Conservation (phyloP, 2,888 invertebrate genomes). For the Teinopalpus imperialis region DNA sequence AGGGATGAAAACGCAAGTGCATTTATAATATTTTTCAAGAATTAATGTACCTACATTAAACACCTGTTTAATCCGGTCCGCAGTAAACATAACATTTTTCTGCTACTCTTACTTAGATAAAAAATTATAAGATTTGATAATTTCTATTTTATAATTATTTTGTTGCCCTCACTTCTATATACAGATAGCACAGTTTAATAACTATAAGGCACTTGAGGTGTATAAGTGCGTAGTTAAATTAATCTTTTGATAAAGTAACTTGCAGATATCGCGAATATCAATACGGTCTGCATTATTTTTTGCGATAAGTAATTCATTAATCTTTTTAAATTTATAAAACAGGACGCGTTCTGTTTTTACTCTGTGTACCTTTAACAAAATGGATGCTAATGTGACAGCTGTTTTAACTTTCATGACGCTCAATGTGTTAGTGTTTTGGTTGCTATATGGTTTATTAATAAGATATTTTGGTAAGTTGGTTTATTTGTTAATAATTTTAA, state of each 20-base stretch:
- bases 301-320: constrained; percentile 36
- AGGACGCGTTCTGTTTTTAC: constrained; percentile 23
- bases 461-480: constrained; percentile 57
- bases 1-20: no score
- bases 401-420: constrained; percentile 51
- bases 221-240: constrained; percentile 9
- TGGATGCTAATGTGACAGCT: constrained; percentile 41
- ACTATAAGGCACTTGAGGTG: constrained; percentile 2
- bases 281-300: constrained; percentile 27
- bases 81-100: no score
- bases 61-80: no score
- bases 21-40: no score
- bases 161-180: no score
- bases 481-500: no score
- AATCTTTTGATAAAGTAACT: constrained; percentile 21
- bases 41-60: no score
- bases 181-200: background rate
- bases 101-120: no score
- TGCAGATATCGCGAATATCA: constrained; percentile 11
- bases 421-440: constrained; percentile 54
- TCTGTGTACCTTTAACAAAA: constrained; percentile 32
- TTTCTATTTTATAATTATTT: no score
- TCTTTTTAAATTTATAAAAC: constrained; percentile 27
- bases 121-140: no score
- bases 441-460: constrained; percentile 53